These are phyloP conservation scores for Greenwoodochromis staneri DNA, from an alignment of 2,113 vertebrate species.

Conservation along the genomic window DNA sequence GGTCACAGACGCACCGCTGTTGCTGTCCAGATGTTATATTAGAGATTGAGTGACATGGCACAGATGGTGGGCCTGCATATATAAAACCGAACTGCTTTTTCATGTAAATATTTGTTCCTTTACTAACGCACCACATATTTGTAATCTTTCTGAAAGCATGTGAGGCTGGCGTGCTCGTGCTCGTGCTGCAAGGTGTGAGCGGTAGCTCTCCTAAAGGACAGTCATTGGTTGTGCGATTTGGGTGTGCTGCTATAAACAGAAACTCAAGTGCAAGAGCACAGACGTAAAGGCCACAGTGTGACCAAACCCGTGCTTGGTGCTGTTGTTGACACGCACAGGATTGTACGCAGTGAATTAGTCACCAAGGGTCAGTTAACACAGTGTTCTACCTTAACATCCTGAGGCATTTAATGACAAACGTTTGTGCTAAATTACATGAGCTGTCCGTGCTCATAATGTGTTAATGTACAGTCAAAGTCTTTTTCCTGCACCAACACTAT, in stretches of 20 bases:
- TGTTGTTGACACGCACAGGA: not conserved
- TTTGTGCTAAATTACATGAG: not conserved
- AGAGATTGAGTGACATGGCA: not conserved
- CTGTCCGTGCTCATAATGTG: not conserved
- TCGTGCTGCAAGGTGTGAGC: not conserved
- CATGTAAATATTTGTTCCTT: not conserved
- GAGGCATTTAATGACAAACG: not conserved
- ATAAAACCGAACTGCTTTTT: not conserved
- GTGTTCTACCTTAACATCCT: not conserved
- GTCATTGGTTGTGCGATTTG: not conserved
- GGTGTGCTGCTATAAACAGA: not conserved
- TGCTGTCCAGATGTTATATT: constrained; percentile 4
- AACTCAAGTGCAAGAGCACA: not conserved
- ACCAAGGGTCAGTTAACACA: not conserved
- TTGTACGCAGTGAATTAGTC: not conserved
- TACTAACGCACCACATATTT: not conserved
- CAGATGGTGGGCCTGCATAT: not conserved
- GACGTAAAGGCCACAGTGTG: not conserved
- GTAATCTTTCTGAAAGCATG: not conserved
- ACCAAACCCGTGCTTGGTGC: not conserved
- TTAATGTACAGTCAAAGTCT: not conserved
- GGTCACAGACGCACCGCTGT: not conserved
- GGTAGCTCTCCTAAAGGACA: not conserved
- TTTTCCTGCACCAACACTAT: not conserved
- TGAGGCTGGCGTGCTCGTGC: not conserved